Percentiles rank a stretch among this genome's conserved stretches.
Evolutionary conservation across 2,113 vertebrate species (phyloP).

Genomic region (Hippocampus abdominalis): DNA sequence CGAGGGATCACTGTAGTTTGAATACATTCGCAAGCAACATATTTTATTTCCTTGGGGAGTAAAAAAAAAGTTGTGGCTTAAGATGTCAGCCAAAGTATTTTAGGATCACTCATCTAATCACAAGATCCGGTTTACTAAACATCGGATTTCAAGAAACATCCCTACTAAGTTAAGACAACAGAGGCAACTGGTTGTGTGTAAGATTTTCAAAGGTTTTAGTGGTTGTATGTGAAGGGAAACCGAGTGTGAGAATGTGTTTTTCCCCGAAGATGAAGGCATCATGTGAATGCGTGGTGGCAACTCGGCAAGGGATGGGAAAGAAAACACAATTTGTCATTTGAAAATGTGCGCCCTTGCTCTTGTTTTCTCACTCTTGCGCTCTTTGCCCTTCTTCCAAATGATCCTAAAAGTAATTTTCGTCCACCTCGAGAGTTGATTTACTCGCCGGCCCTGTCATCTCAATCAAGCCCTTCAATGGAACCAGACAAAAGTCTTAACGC

Average conservation of each 20-base stretch:
- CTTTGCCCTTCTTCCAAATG: slow-evolving; percentile 61
- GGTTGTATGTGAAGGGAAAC: background rate
- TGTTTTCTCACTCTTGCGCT: slow-evolving; percentile 59
- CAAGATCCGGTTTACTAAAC: background rate
- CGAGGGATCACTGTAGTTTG: too few species aligned
- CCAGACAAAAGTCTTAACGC: slow-evolving; percentile 83
- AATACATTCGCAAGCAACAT: background rate
- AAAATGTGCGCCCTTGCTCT: slow-evolving; percentile 71
- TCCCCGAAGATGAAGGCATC: slow-evolving; percentile 44
- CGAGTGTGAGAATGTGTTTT: slow-evolving; percentile 25
- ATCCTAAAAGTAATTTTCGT: slow-evolving; percentile 76
- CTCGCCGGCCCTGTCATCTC: slow-evolving; percentile 79
- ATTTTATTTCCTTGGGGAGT: background rate
- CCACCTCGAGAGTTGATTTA: slow-evolving; percentile 93
- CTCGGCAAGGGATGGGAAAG: slow-evolving; percentile 54
- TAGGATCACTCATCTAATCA: too few species aligned
- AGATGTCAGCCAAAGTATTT: background rate
- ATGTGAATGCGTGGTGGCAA: slow-evolving; percentile 39
- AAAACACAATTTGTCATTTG: slow-evolving; percentile 68
- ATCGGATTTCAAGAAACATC: background rate
- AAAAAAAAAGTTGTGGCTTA: background rate
- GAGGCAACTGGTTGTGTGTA: background rate
- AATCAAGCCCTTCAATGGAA: slow-evolving; percentile 94
- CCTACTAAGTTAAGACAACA: background rate
- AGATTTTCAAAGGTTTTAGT: slow-evolving; percentile 1